phyloP scores from a whole-genome alignment of 2,888 invertebrate genomes.

The Dolichopus griseipennis region DNA sequence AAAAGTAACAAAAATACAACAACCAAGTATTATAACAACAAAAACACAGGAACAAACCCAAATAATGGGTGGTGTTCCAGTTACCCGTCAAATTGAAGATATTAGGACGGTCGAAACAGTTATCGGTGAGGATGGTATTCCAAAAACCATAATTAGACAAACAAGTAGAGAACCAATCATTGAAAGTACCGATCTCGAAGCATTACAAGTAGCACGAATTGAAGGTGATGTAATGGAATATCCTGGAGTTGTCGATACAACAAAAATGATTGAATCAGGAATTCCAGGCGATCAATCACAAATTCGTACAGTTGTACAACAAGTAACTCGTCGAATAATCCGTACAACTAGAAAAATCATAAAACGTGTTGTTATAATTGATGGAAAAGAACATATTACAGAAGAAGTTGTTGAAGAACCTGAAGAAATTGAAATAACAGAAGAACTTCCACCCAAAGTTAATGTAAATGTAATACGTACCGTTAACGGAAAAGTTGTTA shows the following conservation, averaged over 20 bases:
- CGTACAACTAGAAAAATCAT: constrained; percentile 67
- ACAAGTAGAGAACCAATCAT: constrained; percentile 31
- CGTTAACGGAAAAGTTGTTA: constrained; percentile 45
- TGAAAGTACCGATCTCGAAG: constrained; percentile 32
- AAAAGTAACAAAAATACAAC: constrained; percentile 60
- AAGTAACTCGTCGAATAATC: constrained; percentile 69
- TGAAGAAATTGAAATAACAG: constrained; percentile 47
- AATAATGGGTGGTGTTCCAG: constrained; percentile 48
- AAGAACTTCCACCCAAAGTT: constrained; percentile 34
- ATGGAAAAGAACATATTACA: constrained; percentile 74
- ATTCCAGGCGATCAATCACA: constrained; percentile 46
- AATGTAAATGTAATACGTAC: constrained; percentile 50
- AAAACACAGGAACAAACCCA: constrained; percentile 48
- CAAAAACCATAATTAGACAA: constrained; percentile 39
- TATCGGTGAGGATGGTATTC: constrained; percentile 51
- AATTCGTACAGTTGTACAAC: constrained; percentile 71
- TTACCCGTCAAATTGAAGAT: constrained; percentile 57
- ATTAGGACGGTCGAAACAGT: constrained; percentile 28
- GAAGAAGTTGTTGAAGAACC: constrained; percentile 82
- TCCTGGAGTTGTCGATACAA: constrained; percentile 30
- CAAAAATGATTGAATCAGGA: constrained; percentile 42
- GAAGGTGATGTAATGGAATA: constrained; percentile 41
- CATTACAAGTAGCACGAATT: constrained; percentile 31
- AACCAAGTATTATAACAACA: constrained; percentile 53
- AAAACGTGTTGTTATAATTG: constrained; percentile 64